phyloP scores from a whole-genome alignment of 1,140 invertebrate species.

The Gonioctena quinquepunctata region DNA sequence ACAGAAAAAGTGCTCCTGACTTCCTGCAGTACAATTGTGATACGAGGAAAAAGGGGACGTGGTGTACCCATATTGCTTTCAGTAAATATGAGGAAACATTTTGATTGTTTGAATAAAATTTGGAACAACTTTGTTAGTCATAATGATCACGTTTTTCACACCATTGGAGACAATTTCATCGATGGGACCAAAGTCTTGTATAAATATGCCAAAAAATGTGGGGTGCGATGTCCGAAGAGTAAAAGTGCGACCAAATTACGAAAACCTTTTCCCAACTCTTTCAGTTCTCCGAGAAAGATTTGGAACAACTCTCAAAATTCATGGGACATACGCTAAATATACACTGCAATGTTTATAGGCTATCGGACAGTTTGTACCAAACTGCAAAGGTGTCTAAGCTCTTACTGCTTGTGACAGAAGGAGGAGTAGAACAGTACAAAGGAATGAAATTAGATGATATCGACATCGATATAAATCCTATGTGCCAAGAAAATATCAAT shows the following conservation, averaged over 20 bases:
- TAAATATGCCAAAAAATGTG: constrained; percentile 17
- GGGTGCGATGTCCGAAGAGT: constrained; percentile 10
- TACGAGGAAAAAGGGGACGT: constrained; percentile 28
- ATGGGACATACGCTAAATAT: constrained; percentile 19
- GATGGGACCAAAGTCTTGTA: constrained; percentile 18
- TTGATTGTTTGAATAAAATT: not conserved
- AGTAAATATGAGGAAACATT: not conserved
- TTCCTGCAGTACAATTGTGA: constrained; percentile 27
- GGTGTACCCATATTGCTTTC: constrained; percentile 30
- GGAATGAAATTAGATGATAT: constrained; percentile 15
- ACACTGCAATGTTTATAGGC: constrained; percentile 10
- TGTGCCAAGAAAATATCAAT: no score
- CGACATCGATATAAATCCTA: constrained; percentile 12
- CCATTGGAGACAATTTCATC: not conserved
- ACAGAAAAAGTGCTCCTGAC: constrained; percentile 22
- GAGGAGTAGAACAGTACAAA: constrained; percentile 17
- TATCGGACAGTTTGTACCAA: constrained; percentile 17
- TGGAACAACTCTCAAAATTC: constrained; percentile 14
- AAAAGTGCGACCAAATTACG: constrained; percentile 39
- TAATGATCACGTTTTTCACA: not conserved
- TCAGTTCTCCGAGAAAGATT: not conserved
- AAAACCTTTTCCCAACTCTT: constrained; percentile 48
- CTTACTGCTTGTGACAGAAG: constrained; percentile 12
- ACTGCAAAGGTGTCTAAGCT: constrained; percentile 15
- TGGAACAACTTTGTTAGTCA: not conserved